Base-by-base conservation (phyloP, 1,140 invertebrate species). In the Eulimnadia texana region DNA sequence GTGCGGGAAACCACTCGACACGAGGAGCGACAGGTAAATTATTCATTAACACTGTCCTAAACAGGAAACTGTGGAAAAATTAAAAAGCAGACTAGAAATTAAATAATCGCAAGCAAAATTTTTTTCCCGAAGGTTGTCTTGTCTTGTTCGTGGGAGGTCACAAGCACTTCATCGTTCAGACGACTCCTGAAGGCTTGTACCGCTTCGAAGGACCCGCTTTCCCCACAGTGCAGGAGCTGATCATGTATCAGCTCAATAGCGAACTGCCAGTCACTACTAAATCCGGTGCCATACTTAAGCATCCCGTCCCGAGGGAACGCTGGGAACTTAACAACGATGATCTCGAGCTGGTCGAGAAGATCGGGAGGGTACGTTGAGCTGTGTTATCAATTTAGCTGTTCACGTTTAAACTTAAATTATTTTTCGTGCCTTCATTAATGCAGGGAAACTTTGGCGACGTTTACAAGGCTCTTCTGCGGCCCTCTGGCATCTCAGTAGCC, bases 381-480 rank as follows among this genome's bases (percentile, higher is more conserved):
- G 16, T 42, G 6, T 6, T 9, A 42, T 42, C 6, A 42, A 42
- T 42, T 42, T 42, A 42, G 33, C n/a, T n/a, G n/a, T 42, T n/a
- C 60, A 52, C 13, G 22, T 1, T 27, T 10, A 56, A 56, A 29
- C 19, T 52, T 42, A 53, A n/a, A 11, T 52, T 9, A 55, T 22
- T 22, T 22, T 11, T 11, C n/a, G 19, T 55, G 11, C 53, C 11
- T 22, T 16, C 29, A 27, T 19, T n/a, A n/a, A n/a, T 70, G 6
- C 67, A 96, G 92, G 94, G 94, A 58, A 97, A 97, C 72, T 98
- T 98, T 76, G 93, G 93, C 2, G 93, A 96, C 72, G 93, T 98
- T 2, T 96, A 94, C 73, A 88, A 88, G 75, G 93, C 92, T 1
- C 80, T 86, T 58, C 77, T 95, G 24, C 86, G 87, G 70, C 82